A percentile compares a stretch with the other conserved stretches of the same genome.
These are phyloP conservation scores for Puffinus mauretanicus DNA, from an alignment of 2,113 vertebrate genomes.

Conservation along the genomic window DNA sequence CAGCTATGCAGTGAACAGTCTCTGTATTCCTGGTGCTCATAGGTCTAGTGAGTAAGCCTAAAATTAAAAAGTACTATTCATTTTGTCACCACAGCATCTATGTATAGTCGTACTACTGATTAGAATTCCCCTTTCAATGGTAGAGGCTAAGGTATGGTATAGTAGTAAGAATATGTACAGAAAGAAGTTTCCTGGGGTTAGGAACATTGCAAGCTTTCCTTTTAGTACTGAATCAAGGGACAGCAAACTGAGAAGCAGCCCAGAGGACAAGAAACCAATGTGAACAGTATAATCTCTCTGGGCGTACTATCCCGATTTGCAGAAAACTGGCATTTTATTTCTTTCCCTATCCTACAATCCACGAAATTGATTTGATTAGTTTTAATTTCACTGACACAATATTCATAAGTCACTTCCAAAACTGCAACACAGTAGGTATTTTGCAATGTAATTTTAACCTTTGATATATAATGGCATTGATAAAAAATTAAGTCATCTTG, in stretches of 20 bases:
- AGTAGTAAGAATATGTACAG: not conserved
- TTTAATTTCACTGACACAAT: not conserved
- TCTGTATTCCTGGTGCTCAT: not conserved
- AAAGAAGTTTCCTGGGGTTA: not conserved
- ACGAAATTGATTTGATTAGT: not conserved
- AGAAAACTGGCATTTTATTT: not conserved
- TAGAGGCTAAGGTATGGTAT: not conserved
- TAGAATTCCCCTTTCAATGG: not conserved
- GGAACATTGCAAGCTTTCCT: not conserved
- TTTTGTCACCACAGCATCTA: not conserved
- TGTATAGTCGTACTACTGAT: not conserved
- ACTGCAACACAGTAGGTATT: not conserved
- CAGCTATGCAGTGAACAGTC: not conserved
- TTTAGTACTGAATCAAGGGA: not conserved
- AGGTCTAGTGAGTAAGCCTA: not conserved
- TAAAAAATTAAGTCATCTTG: not conserved
- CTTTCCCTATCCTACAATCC: not conserved
- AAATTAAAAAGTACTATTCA: not conserved
- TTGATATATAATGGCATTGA: not conserved
- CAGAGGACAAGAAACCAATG: not conserved
- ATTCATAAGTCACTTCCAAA: not conserved
- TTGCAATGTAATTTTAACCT: not conserved
- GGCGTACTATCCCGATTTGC: not conserved
- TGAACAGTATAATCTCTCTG: not conserved
- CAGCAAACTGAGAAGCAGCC: not conserved